A percentile compares a stretch with the other conserved stretches of the same genome.
Conservation (phyloP, 2,888 invertebrate genomes). For the Volucella inanis region DNA sequence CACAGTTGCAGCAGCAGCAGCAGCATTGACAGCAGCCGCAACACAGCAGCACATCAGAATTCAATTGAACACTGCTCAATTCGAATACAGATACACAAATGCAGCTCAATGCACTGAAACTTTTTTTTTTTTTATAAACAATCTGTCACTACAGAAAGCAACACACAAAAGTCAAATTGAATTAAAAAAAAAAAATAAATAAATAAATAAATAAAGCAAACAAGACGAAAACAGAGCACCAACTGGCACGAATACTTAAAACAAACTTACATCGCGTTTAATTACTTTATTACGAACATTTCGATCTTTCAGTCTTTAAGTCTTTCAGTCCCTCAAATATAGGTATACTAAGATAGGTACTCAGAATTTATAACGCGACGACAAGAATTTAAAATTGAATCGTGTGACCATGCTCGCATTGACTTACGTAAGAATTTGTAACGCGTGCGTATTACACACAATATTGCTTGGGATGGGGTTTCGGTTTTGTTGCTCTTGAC, state of each 20-base stretch:
- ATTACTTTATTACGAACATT: constrained; percentile 59
- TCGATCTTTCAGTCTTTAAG: constrained; percentile 33
- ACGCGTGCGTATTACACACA: constrained; percentile 54
- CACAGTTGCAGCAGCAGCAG: constrained; percentile 62
- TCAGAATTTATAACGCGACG: constrained; percentile 56
- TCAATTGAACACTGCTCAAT: constrained; percentile 64
- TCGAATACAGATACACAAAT: constrained; percentile 34
- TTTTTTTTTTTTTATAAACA: constrained; percentile 54
- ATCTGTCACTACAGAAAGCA: constrained; percentile 56
- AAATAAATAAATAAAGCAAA: too few species aligned
- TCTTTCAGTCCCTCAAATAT: too few species aligned
- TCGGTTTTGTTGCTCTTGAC: not conserved
- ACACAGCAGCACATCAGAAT: constrained; percentile 49
- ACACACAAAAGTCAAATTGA: constrained; percentile 31
- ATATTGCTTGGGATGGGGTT: not conserved
- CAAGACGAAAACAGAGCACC: constrained; percentile 36
- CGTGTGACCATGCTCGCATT: constrained; percentile 65
- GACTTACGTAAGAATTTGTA: constrained; percentile 71
- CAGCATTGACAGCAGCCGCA: constrained; percentile 5
- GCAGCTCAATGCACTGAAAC: constrained; percentile 6
- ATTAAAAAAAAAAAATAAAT: not conserved
- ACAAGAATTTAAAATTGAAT: constrained; percentile 70
- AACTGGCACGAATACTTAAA: constrained; percentile 64
- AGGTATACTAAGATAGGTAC: not conserved
- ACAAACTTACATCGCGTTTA: constrained; percentile 59